Evolutionary conservation across 2,797 vertebrate genomes (phyloP), one percentile per base, ranked within the genome.

Genomic region (Cryptoblepharus egeriae): DNA sequence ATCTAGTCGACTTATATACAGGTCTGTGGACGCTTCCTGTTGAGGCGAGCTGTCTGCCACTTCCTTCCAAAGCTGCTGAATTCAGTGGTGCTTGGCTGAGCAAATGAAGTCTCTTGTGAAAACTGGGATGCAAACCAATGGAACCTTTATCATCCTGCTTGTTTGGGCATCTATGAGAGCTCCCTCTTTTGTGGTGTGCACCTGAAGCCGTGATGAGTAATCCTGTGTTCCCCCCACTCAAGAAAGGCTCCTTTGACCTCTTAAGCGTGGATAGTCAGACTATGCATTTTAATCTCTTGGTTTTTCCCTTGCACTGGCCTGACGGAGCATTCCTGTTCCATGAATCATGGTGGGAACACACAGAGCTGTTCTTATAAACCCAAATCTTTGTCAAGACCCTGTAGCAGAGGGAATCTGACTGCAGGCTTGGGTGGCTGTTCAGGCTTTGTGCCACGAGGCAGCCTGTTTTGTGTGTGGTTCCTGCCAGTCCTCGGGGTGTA

Each of bases 331-430:
- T 93, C 91, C 89, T 92, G 77, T 64, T 80, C 81, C 84, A 28
- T 94, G 94, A 94, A 88, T 95, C 93, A 94, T 9, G 80, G 71
- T 72, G 88, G 92, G 86, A 93, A 89, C 92, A 88, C 88, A 76
- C 79, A 80, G 84, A 67, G 68, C 84, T 80, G 91, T 89, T 69
- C 76, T 72, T 92, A 10, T 1, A 35, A 91, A 88, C 85, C 85
- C 57, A 80, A 89, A 75, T 86, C 86, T 80, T 20, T 88, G 85
- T 84, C 72, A 79, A 85, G 91, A 69, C 83, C 89, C 90, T 79
- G 39, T 0, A 42, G 84, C 82, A 3, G 35, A 67, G 83, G 61
- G 79, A 49, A 63, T 16, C 8, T 1, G 4, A 76, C 73, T 72
- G 0, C 8, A 1, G 77, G 81, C 28, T 35, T 67, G 5, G 79